These are phyloP conservation scores for Patella depressa DNA, from an alignment of 2,888 invertebrate species.

Conservation along the genomic window DNA sequence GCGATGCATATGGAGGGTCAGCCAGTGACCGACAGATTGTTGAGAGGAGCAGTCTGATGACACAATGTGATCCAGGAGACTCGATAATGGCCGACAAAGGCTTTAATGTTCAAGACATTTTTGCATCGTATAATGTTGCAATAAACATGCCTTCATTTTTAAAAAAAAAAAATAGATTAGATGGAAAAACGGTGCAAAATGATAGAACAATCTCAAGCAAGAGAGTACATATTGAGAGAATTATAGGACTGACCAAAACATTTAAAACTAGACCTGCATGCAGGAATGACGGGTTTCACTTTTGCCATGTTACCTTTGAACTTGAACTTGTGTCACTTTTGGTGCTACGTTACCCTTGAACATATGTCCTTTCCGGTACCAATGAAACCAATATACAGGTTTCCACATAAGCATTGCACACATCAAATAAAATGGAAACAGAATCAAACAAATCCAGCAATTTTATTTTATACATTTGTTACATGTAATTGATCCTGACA, in stretches of 20 bases:
- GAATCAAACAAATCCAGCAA: too few relatives aligned
- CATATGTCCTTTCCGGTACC: too few relatives aligned
- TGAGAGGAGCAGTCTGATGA: constrained; percentile 30
- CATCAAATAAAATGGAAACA: too few relatives aligned
- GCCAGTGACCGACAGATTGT: constrained; percentile 45
- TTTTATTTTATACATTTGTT: too few relatives aligned
- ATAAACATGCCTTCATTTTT: constrained; percentile 44
- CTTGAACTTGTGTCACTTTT: too few relatives aligned
- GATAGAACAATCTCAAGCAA: constrained; percentile 43
- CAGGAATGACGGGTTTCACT: too few relatives aligned
- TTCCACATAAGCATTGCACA: too few relatives aligned
- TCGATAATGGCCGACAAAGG: constrained; percentile 41
- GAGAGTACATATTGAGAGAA: constrained; percentile 34
- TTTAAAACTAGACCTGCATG: too few relatives aligned
- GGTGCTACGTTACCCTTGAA: too few relatives aligned
- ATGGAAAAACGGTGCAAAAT: constrained; percentile 27
- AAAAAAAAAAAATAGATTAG: constrained; percentile 36
- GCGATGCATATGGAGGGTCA: constrained; percentile 36
- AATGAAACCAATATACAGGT: too few relatives aligned
- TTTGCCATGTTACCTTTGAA: too few relatives aligned
- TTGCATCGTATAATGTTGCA: constrained; percentile 29
- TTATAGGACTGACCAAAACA: constrained; percentile 22
- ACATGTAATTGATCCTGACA: too few relatives aligned
- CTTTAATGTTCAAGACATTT: constrained; percentile 43
- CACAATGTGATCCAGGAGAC: constrained; percentile 36